phyloP scores from a whole-genome alignment of 2,888 invertebrate species.

The Dermolepida albohirtum region DNA sequence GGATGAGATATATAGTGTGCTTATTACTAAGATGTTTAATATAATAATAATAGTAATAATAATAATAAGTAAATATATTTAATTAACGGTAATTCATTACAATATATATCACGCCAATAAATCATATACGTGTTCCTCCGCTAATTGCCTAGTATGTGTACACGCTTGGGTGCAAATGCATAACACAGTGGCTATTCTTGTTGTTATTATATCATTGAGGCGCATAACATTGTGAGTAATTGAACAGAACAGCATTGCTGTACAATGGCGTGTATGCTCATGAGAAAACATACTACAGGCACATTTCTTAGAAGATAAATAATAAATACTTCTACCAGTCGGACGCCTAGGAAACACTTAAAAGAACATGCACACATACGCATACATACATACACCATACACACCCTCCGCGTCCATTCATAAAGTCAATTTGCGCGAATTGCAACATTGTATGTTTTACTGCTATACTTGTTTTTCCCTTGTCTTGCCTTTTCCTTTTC shows the following conservation, averaged over 20 bases:
- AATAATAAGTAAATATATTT: no score
- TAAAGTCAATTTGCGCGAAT: conserved; percentile 29
- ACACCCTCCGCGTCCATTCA: conserved; percentile 13
- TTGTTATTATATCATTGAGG: conserved; percentile 27
- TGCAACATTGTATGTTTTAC: conserved; percentile 34
- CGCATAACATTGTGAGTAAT: conserved; percentile 11
- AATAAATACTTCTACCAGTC: conserved; percentile 24
- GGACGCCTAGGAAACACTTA: conserved; percentile 14
- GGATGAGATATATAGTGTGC: no score
- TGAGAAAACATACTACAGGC: conserved; percentile 7
- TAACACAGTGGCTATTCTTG: conserved; percentile 22
- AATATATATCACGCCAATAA: background rate
- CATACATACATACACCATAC: background rate
- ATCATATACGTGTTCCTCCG: conserved; percentile 12
- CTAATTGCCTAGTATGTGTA: conserved; percentile 8
- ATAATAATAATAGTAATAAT: no score
- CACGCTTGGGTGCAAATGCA: conserved; percentile 8
- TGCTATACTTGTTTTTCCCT: conserved; percentile 2
- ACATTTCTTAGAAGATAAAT: conserved; percentile 32
- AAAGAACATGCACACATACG: conserved; percentile 19
- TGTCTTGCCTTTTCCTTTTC: background rate
- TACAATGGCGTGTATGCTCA: conserved; percentile 6
- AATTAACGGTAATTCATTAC: no score
- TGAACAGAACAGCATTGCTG: background rate
- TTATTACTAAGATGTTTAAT: no score